phyloP scores from a whole-genome alignment of 2,797 vertebrate genomes.

The Mormyrops boulengeri region DNA sequence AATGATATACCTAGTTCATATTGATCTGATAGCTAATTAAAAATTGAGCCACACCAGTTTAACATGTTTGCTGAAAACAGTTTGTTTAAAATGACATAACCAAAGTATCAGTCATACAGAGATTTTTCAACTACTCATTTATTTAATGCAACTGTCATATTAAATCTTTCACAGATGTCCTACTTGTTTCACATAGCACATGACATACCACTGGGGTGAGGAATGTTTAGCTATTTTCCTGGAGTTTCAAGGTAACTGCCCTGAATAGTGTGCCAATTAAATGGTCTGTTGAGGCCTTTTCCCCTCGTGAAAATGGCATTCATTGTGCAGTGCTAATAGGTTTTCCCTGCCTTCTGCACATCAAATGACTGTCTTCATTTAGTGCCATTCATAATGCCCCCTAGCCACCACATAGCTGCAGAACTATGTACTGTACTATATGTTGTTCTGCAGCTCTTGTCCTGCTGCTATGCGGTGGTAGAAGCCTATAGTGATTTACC shows the following conservation, averaged over 20 bases:
- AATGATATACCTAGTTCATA: neutral
- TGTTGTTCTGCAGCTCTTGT: neutral
- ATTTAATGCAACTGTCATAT: neutral
- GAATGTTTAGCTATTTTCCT: neutral
- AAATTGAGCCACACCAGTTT: neutral
- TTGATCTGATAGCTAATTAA: neutral
- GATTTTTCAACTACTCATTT: neutral
- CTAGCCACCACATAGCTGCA: neutral
- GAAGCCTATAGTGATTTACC: neutral
- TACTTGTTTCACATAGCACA: neutral
- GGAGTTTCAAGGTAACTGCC: neutral
- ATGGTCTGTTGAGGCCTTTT: conserved; percentile 28
- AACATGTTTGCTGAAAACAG: neutral
- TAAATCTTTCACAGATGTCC: neutral
- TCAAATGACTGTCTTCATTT: conserved; percentile 20
- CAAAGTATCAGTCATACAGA: neutral
- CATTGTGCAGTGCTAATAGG: conserved; percentile 1
- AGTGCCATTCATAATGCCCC: neutral
- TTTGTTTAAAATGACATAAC: neutral
- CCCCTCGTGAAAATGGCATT: neutral
- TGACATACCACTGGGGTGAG: neutral
- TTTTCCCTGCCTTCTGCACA: conserved; percentile 21
- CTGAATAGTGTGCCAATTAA: conserved; percentile 25
- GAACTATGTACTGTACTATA: neutral
- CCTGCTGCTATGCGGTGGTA: neutral